Evolutionary conservation across 2,888 invertebrate species (phyloP).

Genomic region (Pseudococcus longispinus): DNA sequence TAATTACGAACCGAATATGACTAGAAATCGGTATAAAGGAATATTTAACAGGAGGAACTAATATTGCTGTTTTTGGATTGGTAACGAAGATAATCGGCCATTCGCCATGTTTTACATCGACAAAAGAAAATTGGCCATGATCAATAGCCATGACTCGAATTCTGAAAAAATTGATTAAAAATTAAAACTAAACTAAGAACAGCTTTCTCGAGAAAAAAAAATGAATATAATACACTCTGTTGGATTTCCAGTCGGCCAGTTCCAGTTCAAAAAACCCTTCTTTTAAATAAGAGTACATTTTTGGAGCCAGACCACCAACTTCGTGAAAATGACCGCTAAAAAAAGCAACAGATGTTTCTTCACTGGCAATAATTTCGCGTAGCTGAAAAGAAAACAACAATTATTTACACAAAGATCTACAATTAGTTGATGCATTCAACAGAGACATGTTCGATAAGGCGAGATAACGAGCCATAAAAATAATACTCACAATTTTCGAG

Average conservation of each 20-base stretch:
- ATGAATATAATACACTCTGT: conserved; percentile 75
- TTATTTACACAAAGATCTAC: background rate
- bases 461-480: background rate
- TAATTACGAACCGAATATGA: conserved; percentile 5
- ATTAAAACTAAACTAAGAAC: no score
- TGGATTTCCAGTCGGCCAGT: conserved; percentile 91
- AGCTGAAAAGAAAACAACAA: conserved; percentile 61
- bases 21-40: background rate
- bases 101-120: conserved; percentile 75
- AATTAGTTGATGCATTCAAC: background rate
- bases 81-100: conserved; percentile 87
- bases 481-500: conserved; percentile 63
- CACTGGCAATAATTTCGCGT: conserved; percentile 69
- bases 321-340: conserved; percentile 91
- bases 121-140: conserved; percentile 85
- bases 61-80: conserved; percentile 86
- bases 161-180: conserved; percentile 63
- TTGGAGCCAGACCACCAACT: conserved; percentile 76
- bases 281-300: conserved; percentile 86
- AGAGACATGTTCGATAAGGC: background rate
- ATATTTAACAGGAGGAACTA: conserved; percentile 61
- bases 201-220: background rate
- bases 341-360: conserved; percentile 74
- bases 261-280: conserved; percentile 86
- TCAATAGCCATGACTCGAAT: conserved; percentile 83